Evolutionary conservation across 2,888 invertebrate species (phyloP).

Genomic region (Oasisia sp.): DNA sequence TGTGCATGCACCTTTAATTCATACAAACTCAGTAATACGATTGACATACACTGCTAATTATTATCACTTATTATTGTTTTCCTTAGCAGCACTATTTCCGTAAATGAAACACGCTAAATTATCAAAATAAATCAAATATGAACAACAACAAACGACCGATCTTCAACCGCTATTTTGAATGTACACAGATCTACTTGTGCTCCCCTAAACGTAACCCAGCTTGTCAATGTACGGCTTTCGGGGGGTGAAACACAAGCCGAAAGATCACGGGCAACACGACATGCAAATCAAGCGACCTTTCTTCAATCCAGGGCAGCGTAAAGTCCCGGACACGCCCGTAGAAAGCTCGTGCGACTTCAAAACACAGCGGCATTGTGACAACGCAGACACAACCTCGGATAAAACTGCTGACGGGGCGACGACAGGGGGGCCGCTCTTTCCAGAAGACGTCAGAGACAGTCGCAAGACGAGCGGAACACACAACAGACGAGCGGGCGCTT

Average conservation of each 20-base stretch:
- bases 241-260: neutral
- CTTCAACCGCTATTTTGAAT: neutral
- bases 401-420: neutral
- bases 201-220: too few species aligned
- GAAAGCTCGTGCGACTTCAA: neutral
- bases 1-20: neutral
- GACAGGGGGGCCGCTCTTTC: neutral
- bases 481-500: neutral
- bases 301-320: neutral
- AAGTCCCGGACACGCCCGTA: neutral
- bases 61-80: neutral
- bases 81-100: neutral
- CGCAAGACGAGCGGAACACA: neutral
- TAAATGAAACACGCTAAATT: neutral
- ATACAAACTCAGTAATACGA: neutral
- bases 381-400: neutral
- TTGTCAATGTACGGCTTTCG: neutral
- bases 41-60: neutral
- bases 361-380: neutral
- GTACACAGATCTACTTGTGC: too few species aligned
- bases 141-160: neutral
- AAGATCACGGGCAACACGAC: neutral
- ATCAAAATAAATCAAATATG: neutral
- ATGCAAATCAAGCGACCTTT: neutral
- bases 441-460: neutral